Base-by-base conservation (phyloP, 2,888 invertebrate genomes). In the Thera britannica region DNA sequence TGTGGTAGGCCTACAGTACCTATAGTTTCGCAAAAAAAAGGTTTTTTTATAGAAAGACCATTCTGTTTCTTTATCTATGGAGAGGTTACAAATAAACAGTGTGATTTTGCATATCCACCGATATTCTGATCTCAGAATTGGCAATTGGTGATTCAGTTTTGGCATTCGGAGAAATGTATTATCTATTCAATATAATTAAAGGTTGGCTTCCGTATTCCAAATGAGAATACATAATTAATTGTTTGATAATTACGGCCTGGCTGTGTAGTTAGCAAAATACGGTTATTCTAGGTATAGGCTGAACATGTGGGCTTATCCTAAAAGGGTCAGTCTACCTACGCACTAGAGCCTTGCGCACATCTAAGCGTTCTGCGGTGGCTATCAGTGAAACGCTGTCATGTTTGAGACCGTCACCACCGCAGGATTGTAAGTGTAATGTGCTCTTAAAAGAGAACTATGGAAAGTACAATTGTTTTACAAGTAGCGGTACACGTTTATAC, bases 21-120 rank as follows among this genome's bases (percentile, higher is more conserved):
- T n/a, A n/a, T n/a, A n/a, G n/a, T n/a, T n/a, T n/a, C n/a, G 23
- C 23, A 23, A 23, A 23, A n/a, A n/a, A 23, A 41, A 9, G 44
- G 7, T 46, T 2, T 9, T 9, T 48, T 48, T n/a, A 36, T 7
- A 46, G 5, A 49, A n/a, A 58, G 65, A 7, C 63, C 48, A 11
- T 57, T 73, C 75, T 75, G 59, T 57, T 34, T 12, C 11, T 55
- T 72, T 52, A 41, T 75, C 75, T 75, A 44, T 74, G 73, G 2
- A 7, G 5, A 73, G 73, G 75, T 77, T 71, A 72, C 71, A 72
- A 74, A 72, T 76, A 76, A 77, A 78, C 76, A 75, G 67, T 71
- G 67, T 63, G 48, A 69, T 76, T 77, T 78, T 75, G 78, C 78
- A 77, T 79, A 74, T 74, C 70, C 65, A 67, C 62, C 58, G 62